Evolutionary conservation across 1,140 invertebrate species (phyloP).

Genomic region (Drosophila bocki): DNA sequence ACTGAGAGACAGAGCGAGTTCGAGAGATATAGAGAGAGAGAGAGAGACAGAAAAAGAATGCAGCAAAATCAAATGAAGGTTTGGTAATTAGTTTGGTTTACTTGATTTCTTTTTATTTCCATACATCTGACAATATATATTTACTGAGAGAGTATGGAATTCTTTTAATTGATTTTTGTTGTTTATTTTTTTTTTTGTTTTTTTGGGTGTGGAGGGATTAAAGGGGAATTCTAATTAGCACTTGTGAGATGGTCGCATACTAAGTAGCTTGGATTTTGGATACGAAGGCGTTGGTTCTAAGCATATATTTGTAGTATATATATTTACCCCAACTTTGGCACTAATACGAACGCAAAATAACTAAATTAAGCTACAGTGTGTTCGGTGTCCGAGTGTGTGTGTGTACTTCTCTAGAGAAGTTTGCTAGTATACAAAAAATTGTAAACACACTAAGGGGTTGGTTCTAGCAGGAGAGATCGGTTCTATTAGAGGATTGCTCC

Average conservation of each 20-base stretch:
- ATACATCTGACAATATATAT: slow-evolving; percentile 31
- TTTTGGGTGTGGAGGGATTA: neutral
- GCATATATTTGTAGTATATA: slow-evolving; percentile 24
- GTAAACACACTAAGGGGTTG: slow-evolving; percentile 25
- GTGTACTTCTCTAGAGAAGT: slow-evolving; percentile 38
- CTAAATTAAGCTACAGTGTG: slow-evolving; percentile 44
- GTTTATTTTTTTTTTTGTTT: slow-evolving; percentile 26
- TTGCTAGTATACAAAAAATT: slow-evolving; percentile 14
- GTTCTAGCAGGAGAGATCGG: slow-evolving; percentile 12
- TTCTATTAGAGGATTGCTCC: neutral
- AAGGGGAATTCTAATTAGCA: slow-evolving; percentile 80
- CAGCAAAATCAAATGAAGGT: slow-evolving; percentile 58
- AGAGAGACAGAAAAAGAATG: slow-evolving; percentile 49
- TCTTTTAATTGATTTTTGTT: slow-evolving; percentile 30
- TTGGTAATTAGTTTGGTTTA: slow-evolving; percentile 42
- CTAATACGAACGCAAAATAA: slow-evolving; percentile 47
- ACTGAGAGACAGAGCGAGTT: slow-evolving; percentile 21
- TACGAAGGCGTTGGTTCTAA: slow-evolving; percentile 53
- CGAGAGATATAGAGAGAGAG: neutral
- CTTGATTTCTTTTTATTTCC: slow-evolving; percentile 32
- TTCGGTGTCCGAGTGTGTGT: slow-evolving; percentile 18
- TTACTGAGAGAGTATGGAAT: slow-evolving; percentile 23
- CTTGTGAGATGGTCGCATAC: slow-evolving; percentile 85
- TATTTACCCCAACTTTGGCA: slow-evolving; percentile 43
- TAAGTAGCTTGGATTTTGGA: slow-evolving; percentile 52